These are phyloP conservation scores for Synergus umbraculus DNA, from an alignment of 2,888 invertebrate species.

Conservation along the genomic window DNA sequence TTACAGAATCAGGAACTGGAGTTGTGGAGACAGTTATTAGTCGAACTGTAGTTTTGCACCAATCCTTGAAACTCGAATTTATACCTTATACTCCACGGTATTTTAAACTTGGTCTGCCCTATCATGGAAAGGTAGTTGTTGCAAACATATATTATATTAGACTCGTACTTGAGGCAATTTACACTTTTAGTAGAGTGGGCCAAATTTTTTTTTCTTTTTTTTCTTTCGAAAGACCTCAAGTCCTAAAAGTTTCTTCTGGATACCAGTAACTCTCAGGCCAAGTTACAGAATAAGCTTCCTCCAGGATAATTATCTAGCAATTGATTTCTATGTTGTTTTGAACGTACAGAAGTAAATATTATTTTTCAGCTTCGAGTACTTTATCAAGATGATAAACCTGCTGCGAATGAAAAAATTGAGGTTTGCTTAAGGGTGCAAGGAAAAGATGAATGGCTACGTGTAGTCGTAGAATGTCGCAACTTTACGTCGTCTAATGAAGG, in stretches of 20 bases:
- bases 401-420: conserved; percentile 73
- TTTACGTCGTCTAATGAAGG: conserved; percentile 74
- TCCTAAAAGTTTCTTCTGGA: too few species aligned
- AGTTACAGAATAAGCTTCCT: too few species aligned
- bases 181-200: too few species aligned
- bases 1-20: conserved; percentile 71
- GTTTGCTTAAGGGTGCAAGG: conserved; percentile 72
- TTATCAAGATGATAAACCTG: conserved; percentile 72
- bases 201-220: too few species aligned
- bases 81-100: conserved; percentile 80
- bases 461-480: conserved; percentile 73
- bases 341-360: conserved; percentile 76
- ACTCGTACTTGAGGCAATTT: too few species aligned
- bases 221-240: too few species aligned
- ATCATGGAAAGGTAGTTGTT: conserved; percentile 77
- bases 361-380: conserved; percentile 68
- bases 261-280: too few species aligned
- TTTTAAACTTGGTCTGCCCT: conserved; percentile 86
- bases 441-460: conserved; percentile 71
- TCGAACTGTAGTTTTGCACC: conserved; percentile 80
- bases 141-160: too few species aligned
- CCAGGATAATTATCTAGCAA: too few species aligned
- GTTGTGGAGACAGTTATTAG: conserved; percentile 82
- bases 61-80: conserved; percentile 81
- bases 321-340: too few species aligned